Conservation (phyloP, 35 echinoderm and acorn worm genomes). For the Anneissia japonica region DNA sequence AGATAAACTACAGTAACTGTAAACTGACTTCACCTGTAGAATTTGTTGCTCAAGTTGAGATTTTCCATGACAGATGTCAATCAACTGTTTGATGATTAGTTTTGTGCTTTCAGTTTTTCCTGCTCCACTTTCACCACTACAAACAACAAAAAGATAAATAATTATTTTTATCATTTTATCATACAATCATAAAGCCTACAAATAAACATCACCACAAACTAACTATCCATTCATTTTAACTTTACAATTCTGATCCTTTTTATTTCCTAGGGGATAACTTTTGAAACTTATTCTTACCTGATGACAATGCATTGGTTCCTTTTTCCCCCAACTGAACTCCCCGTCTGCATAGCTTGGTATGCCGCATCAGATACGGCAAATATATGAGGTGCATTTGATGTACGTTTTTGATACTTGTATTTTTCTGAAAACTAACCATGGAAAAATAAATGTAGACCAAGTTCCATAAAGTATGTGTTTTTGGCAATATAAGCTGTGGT, state of each 20-base stretch:
- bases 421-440: constrained; percentile 45
- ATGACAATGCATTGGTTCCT: constrained; percentile 97
- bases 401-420: constrained; percentile 67
- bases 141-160: constrained; percentile 1
- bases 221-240: not conserved
- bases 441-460: not conserved
- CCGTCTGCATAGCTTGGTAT: constrained; percentile 77
- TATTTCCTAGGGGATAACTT: not conserved
- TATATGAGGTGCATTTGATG: constrained; percentile 74
- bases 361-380: constrained; percentile 78
- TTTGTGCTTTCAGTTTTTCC: constrained; percentile 98
- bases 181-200: too few relatives aligned
- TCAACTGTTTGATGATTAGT: constrained; percentile 93
- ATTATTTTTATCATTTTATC: not conserved
- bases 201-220: not conserved
- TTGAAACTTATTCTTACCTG: constrained; percentile 55
- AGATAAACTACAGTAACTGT: too few relatives aligned
- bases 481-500: too few relatives aligned
- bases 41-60: constrained; percentile 96
- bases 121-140: constrained; percentile 96
- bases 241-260: not conserved
- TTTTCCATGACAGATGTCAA: constrained; percentile 88
- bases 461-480: too few relatives aligned
- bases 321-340: constrained; percentile 64
- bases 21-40: constrained; percentile 64